These are phyloP conservation scores for Pterophyllum scalare DNA, from an alignment of 2,113 vertebrate genomes.

Conservation along the genomic window DNA sequence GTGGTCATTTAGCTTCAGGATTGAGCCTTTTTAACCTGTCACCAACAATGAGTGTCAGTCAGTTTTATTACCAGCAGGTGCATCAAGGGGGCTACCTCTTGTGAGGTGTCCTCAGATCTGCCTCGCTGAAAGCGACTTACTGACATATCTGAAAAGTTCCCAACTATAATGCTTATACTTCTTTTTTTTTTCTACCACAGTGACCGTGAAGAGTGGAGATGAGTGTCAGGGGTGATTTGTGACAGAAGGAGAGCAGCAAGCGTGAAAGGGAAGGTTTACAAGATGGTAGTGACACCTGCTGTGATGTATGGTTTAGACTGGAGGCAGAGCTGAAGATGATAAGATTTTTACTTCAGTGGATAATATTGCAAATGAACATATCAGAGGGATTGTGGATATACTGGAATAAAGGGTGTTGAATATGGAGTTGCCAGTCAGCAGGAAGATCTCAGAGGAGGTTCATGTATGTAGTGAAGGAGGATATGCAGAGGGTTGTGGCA, in stretches of 20 bases:
- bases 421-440: not conserved
- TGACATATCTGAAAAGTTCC: not conserved
- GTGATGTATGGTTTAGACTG: too few species aligned
- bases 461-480: not conserved
- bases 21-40: conserved; percentile 39
- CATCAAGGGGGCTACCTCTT: not conserved
- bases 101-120: not conserved
- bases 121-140: not conserved
- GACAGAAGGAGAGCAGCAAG: too few species aligned
- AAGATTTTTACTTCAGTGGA: too few species aligned
- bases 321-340: too few species aligned
- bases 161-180: not conserved
- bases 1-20: conserved; percentile 8
- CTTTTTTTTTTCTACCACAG: too few species aligned
- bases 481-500: not conserved
- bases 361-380: too few species aligned
- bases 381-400: not conserved
- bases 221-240: too few species aligned
- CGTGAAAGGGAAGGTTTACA: too few species aligned
- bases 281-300: too few species aligned
- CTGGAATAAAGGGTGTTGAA: not conserved
- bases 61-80: conserved; percentile 23
- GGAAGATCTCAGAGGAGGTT: not conserved
- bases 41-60: conserved; percentile 46
- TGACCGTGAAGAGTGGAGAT: too few species aligned